Base-by-base conservation (phyloP, 2,797 vertebrate species). In the Anisognathus igniventris region DNA sequence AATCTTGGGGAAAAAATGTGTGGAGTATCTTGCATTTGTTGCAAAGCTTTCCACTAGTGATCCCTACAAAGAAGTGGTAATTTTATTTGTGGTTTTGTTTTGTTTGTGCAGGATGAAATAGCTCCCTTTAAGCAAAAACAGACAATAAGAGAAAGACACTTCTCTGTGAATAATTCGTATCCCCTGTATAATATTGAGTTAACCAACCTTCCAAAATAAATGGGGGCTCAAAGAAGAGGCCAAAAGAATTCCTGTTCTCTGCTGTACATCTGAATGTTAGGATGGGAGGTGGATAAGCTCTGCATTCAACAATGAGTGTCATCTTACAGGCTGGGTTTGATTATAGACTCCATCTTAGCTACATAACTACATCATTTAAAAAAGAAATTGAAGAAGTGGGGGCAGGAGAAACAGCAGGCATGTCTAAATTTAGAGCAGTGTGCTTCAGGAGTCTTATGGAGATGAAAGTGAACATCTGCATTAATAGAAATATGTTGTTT, bases 291-390 rank as follows among this genome's bases (percentile, higher is more conserved):
- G 31, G 84, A 84, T 74, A 90, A 92, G 44, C 47, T 77, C 21
- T 74, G 73, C 85, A 1, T 86, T 93, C 71, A 65, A 60, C 76
- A 86, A 53, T 14, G 30, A 90, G 53, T 81, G 40, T 57, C 91
- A 86, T 76, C 53, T 78, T 64, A 57, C 2, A 4, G 80, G 40
- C 33, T 96, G 68, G 35, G 33, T 82, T 90, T 95, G 93, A 96
- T 96, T 90, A 86, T 61, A 92, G 84, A 93, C 65, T 93, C 91
- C 79, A 94, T 95, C 86, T 91, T 39, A 30, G 68, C 62, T 62
- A 62, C 60, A 79, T 88, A 90, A 94, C 72, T 65, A 47, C 68
- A 96, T 64, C 54, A 92, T 96, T 97, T 95, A 48, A 86, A 93
- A 96, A 88, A 76, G 83, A 92, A 95, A 84, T 60, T 88, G 91